Percentiles rank a stretch among this genome's conserved stretches.
Evolutionary conservation across 2,113 vertebrate genomes (phyloP).

Genomic region (Lanius ludovicianus): DNA sequence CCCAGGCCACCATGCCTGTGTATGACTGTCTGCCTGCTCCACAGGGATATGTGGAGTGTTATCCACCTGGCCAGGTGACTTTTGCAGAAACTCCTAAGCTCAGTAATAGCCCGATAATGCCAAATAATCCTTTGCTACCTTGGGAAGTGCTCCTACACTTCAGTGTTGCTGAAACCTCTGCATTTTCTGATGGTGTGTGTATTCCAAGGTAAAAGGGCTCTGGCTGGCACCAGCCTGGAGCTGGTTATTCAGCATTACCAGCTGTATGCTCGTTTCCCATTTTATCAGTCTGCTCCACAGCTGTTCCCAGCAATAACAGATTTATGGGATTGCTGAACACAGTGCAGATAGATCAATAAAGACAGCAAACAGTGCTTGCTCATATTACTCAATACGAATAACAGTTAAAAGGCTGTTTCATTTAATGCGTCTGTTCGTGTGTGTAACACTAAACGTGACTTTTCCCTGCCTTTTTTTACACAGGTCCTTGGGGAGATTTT

Average conservation of each 20-base stretch:
- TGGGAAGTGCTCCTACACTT: background rate
- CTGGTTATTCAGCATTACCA: background rate
- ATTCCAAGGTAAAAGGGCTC: background rate
- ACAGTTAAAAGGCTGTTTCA: conserved; percentile 12
- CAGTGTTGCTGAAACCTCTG: background rate
- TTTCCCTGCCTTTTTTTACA: background rate
- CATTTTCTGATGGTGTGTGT: background rate
- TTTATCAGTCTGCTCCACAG: background rate
- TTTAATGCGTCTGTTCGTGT: background rate
- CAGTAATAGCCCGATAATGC: background rate
- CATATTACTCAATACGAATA: accelerated
- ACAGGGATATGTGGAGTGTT: background rate
- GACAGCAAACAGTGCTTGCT: background rate
- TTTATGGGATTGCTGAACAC: conserved; percentile 2
- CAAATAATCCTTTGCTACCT: background rate
- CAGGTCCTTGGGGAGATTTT: background rate
- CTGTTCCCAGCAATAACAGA: background rate
- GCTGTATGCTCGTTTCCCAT: background rate
- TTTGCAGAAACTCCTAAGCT: background rate
- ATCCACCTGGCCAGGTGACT: background rate
- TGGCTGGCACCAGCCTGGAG: background rate
- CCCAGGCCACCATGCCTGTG: accelerated
- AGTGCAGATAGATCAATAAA: background rate
- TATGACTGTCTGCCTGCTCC: background rate
- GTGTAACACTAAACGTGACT: background rate